These are phyloP conservation scores for Fissipunctia ypsillon DNA, from an alignment of 2,888 invertebrate species.

Conservation along the genomic window DNA sequence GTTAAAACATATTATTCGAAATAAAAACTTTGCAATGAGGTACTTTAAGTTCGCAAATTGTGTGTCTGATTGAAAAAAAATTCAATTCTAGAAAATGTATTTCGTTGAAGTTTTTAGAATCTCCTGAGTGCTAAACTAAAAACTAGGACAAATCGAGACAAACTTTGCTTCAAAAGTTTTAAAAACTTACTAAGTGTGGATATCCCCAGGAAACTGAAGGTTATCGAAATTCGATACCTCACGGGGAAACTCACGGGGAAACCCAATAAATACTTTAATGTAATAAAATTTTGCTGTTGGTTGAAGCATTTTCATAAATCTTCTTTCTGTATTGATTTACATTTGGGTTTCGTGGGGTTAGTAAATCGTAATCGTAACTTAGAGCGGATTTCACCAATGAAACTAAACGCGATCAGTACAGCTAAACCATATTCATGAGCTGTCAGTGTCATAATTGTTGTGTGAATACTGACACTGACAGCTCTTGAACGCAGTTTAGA, in stretches of 20 bases:
- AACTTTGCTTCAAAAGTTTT: constrained; percentile 25
- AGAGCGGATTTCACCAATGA: too few relatives aligned
- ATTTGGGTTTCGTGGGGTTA: not conserved
- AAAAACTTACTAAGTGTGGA: constrained; percentile 7
- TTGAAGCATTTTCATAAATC: constrained; percentile 27
- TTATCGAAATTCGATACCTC: constrained; percentile 15
- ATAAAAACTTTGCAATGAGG: not conserved
- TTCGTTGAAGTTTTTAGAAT: constrained; percentile 10
- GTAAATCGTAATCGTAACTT: too few relatives aligned
- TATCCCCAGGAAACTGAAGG: not conserved
- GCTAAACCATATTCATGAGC: too few relatives aligned
- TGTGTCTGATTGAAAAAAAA: not conserved
- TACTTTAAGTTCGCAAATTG: not conserved
- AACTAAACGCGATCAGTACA: too few relatives aligned
- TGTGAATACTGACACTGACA: too few relatives aligned
- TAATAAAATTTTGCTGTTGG: constrained; percentile 13
- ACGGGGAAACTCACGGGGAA: not conserved
- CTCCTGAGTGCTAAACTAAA: not conserved
- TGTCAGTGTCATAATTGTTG: too few relatives aligned
- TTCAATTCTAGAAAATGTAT: constrained; percentile 8
- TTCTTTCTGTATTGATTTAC: constrained; percentile 16
- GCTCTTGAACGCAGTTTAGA: too few relatives aligned
- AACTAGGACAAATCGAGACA: constrained; percentile 10
- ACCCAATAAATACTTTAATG: constrained; percentile 11
- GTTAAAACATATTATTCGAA: not conserved